Conservation (phyloP, 1,140 invertebrate species). For the Listronotus oregonensis region DNA sequence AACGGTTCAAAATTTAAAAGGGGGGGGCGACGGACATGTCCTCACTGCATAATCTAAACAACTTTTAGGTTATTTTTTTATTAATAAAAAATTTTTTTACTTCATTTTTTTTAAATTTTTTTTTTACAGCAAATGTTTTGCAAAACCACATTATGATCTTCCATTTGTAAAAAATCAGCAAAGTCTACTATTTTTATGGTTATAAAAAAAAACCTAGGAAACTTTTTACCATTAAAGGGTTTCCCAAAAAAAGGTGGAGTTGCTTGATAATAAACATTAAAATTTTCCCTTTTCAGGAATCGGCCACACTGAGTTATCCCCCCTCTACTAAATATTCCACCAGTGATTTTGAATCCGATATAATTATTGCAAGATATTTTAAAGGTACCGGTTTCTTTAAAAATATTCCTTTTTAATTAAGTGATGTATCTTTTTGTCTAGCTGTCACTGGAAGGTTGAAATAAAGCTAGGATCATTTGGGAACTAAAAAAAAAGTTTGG, state of each 20-base stretch:
- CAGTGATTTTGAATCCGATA: slow-evolving; percentile 11
- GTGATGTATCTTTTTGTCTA: slow-evolving; percentile 12
- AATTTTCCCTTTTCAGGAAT: not conserved
- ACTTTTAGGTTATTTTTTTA: no score
- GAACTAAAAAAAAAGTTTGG: no score
- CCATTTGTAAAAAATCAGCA: no score
- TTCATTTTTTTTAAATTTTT: no score
- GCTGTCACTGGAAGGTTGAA: not conserved
- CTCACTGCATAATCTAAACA: no score
- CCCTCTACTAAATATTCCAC: not conserved
- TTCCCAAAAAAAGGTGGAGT: slow-evolving; percentile 53
- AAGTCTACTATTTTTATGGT: no score
- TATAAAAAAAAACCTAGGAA: no score
- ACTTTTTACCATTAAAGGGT: slow-evolving; percentile 45
- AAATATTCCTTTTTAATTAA: slow-evolving; percentile 38
- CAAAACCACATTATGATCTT: no score
- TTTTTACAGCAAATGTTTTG: no score
- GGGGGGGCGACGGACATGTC: no score
- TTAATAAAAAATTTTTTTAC: no score
- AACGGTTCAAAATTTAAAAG: no score
- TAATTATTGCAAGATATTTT: slow-evolving; percentile 43
- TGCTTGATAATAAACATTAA: slow-evolving; percentile 45
- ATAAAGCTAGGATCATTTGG: not conserved
- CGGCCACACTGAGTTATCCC: slow-evolving; percentile 19
- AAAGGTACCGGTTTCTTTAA: slow-evolving; percentile 34